These are phyloP conservation scores for Eristalinus aeneus DNA, from an alignment of 2,888 invertebrate species.

Conservation along the genomic window DNA sequence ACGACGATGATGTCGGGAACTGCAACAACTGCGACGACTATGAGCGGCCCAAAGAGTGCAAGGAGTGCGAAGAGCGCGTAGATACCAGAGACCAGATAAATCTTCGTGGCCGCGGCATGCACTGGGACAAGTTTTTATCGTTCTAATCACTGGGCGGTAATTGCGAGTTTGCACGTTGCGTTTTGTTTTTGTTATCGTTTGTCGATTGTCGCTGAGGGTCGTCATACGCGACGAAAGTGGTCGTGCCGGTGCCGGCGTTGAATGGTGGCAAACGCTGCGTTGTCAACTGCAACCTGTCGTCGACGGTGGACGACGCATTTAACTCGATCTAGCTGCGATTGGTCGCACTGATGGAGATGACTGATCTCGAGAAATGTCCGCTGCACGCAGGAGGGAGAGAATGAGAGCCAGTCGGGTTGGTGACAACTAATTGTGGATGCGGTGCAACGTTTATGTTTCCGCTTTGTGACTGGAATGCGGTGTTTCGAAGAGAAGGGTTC, in stretches of 20 bases:
- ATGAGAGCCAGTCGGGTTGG: not conserved
- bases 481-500: no score
- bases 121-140: conserved; percentile 25
- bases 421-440: conserved; percentile 23
- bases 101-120: conserved; percentile 1
- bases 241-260: not conserved
- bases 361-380: conserved; percentile 6
- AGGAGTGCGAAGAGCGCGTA: conserved; percentile 1
- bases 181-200: conserved; percentile 21
- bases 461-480: not conserved
- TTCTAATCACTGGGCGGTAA: conserved; percentile 55
- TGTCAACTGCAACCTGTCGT: conserved; percentile 41
- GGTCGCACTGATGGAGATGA: not conserved
- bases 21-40: not conserved
- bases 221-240: conserved; percentile 11
- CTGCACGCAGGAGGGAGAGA: conserved; percentile 14
- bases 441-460: not conserved
- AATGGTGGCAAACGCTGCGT: not conserved
- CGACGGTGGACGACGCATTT: not conserved
- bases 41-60: not conserved
- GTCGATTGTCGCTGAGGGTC: conserved; percentile 17
- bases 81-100: conserved; percentile 32
- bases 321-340: conserved; percentile 17
- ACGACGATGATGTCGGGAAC: not conserved
- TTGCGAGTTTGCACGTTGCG: conserved; percentile 64